Base-by-base conservation (phyloP, 2,797 vertebrate genomes). In the Lepilemur ruficaudatus region DNA sequence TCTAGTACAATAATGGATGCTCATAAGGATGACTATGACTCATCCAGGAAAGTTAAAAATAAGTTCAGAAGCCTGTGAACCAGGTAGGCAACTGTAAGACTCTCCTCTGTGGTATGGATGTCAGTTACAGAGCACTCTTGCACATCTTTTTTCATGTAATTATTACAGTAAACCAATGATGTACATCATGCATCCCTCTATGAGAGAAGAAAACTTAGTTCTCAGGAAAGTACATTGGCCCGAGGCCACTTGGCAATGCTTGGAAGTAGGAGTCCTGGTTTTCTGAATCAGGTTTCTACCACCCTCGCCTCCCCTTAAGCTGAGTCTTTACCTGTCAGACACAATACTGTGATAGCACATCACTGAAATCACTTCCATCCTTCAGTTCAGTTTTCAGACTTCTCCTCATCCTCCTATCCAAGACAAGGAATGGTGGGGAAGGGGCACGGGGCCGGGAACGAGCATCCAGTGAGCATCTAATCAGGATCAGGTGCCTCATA, bases 21-120 rank as follows among this genome's bases (percentile, higher is more conserved):
- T 81, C 12, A 70, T 83, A 52, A 69, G 41, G 30, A 84, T 57
- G 43, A 80, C 18, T n/a, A 82, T 14, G 25, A 90, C 46, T 91
- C 79, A 89, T 48, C 38, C 30, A 93, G 69, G 78, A 93, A 85
- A 79, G 35, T 52, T 84, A 80, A 63, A 94, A 72, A 20, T 83
- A 46, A 72, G n/a, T n/a, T 96, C 52, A 82, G 69, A 86, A 83
- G 14, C 6, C 46, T 67, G 8, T 32, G 38, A 80, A 9, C 22
- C 28, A 43, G 41, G 57, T 22, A 69, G 14, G 25, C 18, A 65
- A 86, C 13, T 23, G 5, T 11, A 43, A 73, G 25, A 46, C 78
- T 75, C 67, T 57, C 17, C 35, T 83, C 35, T 81, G 1, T 4
- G n/a, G 59, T 25, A 5, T 41, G 14, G 41, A 5, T 55, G n/a